Conservation (phyloP, 2,888 invertebrate genomes). For the Pristionchus entomophagus region DNA sequence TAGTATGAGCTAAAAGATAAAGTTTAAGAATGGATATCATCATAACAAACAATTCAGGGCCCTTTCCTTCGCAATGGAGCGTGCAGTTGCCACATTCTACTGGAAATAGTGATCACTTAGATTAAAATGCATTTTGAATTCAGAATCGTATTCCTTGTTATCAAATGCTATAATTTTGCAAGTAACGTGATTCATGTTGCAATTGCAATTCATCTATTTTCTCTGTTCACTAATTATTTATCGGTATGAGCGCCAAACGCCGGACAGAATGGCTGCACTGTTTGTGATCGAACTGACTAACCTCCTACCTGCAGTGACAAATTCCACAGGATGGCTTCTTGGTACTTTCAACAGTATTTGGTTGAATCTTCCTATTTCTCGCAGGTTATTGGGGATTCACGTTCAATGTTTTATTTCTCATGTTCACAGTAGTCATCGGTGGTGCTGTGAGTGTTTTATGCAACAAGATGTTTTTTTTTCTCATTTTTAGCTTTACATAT, state of each 20-base stretch:
- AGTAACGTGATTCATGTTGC: too few relatives aligned
- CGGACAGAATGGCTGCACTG: neutral
- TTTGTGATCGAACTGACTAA: neutral
- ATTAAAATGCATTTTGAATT: neutral
- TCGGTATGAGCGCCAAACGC: neutral
- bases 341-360: neutral
- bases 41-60: neutral
- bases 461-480: neutral
- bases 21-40: too few relatives aligned
- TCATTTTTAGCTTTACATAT: too few relatives aligned
- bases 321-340: neutral
- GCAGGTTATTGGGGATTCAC: neutral
- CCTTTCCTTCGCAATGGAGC: neutral
- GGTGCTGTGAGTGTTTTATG: neutral
- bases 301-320: neutral
- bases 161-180: too few relatives aligned
- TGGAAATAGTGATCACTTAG: neutral
- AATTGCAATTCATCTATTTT: too few relatives aligned
- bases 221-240: too few relatives aligned
- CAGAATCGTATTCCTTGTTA: too few relatives aligned
- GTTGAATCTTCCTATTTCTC: too few relatives aligned
- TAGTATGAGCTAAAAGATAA: too few relatives aligned
- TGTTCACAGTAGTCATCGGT: neutral
- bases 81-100: neutral
- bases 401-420: neutral